Base-by-base conservation (phyloP, 2,888 invertebrate species). In the Chironomus riparius region DNA sequence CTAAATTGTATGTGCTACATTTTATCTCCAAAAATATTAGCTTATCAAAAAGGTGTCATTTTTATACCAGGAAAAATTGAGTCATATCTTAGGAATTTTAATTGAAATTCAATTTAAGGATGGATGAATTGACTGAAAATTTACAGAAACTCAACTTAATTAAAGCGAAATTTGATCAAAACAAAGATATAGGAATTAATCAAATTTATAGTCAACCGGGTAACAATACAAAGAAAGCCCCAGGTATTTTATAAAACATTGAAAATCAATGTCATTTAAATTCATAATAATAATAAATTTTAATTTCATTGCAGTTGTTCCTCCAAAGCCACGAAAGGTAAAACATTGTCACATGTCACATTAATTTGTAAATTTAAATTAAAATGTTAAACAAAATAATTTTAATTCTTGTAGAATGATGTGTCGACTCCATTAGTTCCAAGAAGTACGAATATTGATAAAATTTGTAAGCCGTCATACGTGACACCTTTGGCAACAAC, bases 401-500 rank as follows among this genome's bases (percentile, higher is more conserved):
- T 21, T 18, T 13, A 72, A 24, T n/a, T 28, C 50, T 71, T 21
- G 4, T 72, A 72, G 72, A 50, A 72, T 21, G 72, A 72, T 38
- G 61, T 28, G n/a, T 68, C 48, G 13, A 72, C 38, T 24, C 74
- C 74, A 12, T 38, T 47, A 90, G 90, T 93, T 80, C 93, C 93
- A 77, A 91, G 91, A 81, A 93, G 92, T 83, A 90, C 90, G 79
- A 86, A 87, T 4, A 86, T 93, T 72, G 90, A 88, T 81, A 87
- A 89, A 79, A 85, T 90, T 74, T 86, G 90, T 74, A 91, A 91
- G 80, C 93, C 93, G 2, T 90, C 91, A 7, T 93, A 90, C 82
- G 74, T 56, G 15, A 47, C 74, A n/a, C 74, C 18, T 24, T 74
- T 74, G 48, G 48, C 6, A 2, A n/a, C 48, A 21, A 12, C 68